Percentiles rank a stretch among this genome's conserved stretches.
Conservation (phyloP, 2,113 vertebrate genomes). For the Pholis gunnellus region DNA sequence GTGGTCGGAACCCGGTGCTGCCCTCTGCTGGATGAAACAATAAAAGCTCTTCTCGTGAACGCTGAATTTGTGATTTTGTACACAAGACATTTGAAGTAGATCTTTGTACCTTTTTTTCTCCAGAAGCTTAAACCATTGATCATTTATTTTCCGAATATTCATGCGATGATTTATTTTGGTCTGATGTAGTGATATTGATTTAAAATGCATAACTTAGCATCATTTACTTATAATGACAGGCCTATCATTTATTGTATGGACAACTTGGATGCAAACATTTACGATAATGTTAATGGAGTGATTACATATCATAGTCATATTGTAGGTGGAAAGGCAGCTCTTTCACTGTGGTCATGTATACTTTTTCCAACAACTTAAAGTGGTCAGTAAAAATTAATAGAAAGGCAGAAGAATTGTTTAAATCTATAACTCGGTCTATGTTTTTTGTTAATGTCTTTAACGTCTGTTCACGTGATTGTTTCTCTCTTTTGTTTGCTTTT, state of each 20-base stretch:
- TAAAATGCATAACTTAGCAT: not conserved
- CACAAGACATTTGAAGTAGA: too few species aligned
- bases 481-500: too few species aligned
- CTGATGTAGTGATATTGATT: not conserved
- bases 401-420: too few species aligned
- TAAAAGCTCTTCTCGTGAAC: not conserved
- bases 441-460: too few species aligned
- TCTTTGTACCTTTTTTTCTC: not conserved
- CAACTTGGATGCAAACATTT: too few species aligned
- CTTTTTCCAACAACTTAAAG: not conserved
- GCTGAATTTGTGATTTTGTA: too few species aligned
- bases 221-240: not conserved
- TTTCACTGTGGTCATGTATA: not conserved
- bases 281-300: not conserved
- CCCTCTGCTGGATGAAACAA: slow-evolving; percentile 48
- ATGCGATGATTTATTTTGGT: not conserved
- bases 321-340: not conserved
- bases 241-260: not conserved
- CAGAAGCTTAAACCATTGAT: not conserved
- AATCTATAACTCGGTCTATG: too few species aligned
- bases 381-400: too few species aligned
- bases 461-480: not conserved
- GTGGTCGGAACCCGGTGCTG: slow-evolving; percentile 19
- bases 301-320: not conserved
- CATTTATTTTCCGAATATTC: too few species aligned